Conservation (phyloP, 2,888 invertebrate genomes). For the Taphrorychus bicolor region DNA sequence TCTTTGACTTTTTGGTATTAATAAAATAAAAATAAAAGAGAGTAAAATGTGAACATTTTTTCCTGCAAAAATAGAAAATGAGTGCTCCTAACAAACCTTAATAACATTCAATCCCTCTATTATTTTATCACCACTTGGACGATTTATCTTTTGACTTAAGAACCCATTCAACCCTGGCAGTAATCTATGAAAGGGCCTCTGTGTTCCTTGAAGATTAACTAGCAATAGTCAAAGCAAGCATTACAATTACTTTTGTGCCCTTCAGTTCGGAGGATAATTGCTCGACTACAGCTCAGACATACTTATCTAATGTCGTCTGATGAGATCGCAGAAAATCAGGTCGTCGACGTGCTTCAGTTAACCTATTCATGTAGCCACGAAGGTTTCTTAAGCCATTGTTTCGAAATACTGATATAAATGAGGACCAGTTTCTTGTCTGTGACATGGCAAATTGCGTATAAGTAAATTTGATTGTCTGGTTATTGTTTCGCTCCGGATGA, state of each 20-base stretch:
- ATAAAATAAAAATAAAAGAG: no score
- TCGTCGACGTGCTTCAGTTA: slow-evolving; percentile 23
- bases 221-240: slow-evolving; percentile 17
- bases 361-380: slow-evolving; percentile 22
- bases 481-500: no score
- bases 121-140: not conserved
- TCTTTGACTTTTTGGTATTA: no score
- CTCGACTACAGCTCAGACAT: not conserved
- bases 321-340: slow-evolving; percentile 17
- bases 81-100: no score
- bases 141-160: not conserved
- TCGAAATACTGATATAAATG: slow-evolving; percentile 20
- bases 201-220: slow-evolving; percentile 1
- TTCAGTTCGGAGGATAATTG: not conserved
- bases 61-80: no score
- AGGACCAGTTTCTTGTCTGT: not conserved
- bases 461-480: not conserved
- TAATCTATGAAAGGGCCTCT: not conserved
- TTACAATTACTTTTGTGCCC: slow-evolving; percentile 20
- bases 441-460: not conserved
- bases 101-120: no score
- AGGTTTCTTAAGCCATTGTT: slow-evolving; percentile 29
- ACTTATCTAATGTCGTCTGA: slow-evolving; percentile 3
- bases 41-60: no score
- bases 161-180: not conserved